Evolutionary conservation across 1,140 invertebrate species (phyloP), one percentile per base, ranked within the genome.

Genomic region (Magallana ariakensis): DNA sequence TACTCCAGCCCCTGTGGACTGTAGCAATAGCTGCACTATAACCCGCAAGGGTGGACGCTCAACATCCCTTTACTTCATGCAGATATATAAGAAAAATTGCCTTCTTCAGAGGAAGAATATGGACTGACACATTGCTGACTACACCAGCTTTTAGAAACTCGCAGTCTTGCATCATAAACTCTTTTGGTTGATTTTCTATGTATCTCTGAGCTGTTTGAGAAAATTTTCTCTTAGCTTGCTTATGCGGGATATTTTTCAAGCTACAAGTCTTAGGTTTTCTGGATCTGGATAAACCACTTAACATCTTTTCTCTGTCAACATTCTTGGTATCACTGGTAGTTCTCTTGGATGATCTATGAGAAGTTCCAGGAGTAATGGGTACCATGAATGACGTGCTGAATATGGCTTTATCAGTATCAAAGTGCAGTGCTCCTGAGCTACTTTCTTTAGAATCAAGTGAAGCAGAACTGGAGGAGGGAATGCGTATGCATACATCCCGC

Each of bases 401-500:
- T 2, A 26, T 54, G 66, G 81, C 26, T 80, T 60, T 7, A 84
- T 58, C n/a, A 70, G 62, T 62, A 84, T 85, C 66, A 88, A 7
- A n/a, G n/a, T 15, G 19, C 84, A 85, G 4, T 62, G 1, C 11
- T 87, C 56, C 22, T 22, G 13, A 54, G 70, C 22, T 19, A 89
- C 33, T 55, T 87, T 89, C 55, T 57, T 13, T 26, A 85, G 16
- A 5, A 89, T 85, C 22, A 55, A 26, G n/a, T 66, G 84, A 53
- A 84, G n/a, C n/a, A n/a, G 53, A 19, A 70, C 85, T 54, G 66
- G 57, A 0, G 87, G 87, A 6, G 89, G 85, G 60, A 85, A 90
- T 26, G 89, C 87, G 85, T 90, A 86, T 10, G 81, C 85, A 26
- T 58, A 85, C 83, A 87, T 83, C 6, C 57, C 55, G 26, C 10